These are phyloP conservation scores for Malurus elegans DNA, from an alignment of 2,113 vertebrate species.

Conservation along the genomic window DNA sequence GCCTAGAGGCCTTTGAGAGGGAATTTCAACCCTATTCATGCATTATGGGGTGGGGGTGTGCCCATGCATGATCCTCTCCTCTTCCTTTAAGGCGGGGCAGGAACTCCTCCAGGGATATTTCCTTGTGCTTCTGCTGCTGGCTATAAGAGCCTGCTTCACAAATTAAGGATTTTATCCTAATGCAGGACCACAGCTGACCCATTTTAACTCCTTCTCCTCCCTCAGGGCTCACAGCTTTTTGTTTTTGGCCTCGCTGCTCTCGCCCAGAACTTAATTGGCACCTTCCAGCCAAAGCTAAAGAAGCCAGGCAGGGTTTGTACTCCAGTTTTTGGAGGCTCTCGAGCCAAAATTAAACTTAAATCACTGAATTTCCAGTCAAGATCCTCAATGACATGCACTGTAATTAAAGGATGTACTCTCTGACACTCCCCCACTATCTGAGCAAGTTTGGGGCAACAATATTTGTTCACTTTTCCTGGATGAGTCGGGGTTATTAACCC, in stretches of 20 bases:
- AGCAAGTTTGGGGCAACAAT: not conserved
- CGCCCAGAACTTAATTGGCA: not conserved
- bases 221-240: not conserved
- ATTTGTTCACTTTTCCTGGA: not conserved
- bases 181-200: not conserved
- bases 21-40: not conserved
- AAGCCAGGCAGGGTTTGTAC: not conserved
- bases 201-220: not conserved
- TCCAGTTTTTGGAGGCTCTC: not conserved
- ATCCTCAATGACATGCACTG: not conserved
- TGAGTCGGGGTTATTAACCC: not conserved
- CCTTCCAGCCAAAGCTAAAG: not conserved
- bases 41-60: accelerated
- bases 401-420: not conserved
- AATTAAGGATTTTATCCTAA: not conserved
- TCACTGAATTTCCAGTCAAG: not conserved
- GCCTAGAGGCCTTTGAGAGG: not conserved
- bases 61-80: accelerated
- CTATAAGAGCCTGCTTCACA: not conserved
- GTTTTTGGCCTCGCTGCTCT: not conserved
- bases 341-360: not conserved
- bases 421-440: too few relatives aligned
- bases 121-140: not conserved
- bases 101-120: not conserved
- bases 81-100: not conserved